phyloP scores from a whole-genome alignment of 2,113 vertebrate genomes.

The Alligator sinensis region DNA sequence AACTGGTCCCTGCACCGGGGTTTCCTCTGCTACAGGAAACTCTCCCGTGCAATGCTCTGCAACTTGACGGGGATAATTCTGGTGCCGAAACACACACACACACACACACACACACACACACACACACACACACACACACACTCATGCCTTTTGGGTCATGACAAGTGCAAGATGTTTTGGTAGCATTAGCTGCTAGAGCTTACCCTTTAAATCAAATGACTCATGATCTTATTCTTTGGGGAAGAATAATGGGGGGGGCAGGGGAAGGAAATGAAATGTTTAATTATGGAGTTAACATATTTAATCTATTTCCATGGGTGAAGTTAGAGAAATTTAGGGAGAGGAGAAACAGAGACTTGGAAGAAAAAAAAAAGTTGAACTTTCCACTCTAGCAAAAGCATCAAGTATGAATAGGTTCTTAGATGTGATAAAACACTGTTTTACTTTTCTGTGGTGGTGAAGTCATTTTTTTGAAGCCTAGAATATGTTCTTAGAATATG shows the following conservation, averaged over 20 bases:
- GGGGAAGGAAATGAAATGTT: background rate
- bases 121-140: too few relatives aligned
- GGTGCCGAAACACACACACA: too few relatives aligned
- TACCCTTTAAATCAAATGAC: background rate
- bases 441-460: too few relatives aligned
- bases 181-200: background rate
- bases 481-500: too few relatives aligned
- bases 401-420: background rate
- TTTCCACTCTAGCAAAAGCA: too few relatives aligned
- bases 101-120: too few relatives aligned
- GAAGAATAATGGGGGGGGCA: background rate
- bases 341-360: background rate
- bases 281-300: background rate
- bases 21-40: too few relatives aligned
- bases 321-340: background rate
- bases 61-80: too few relatives aligned
- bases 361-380: background rate
- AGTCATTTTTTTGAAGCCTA: too few relatives aligned
- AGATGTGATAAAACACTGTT: background rate
- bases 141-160: too few relatives aligned
- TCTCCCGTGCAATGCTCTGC: too few relatives aligned
- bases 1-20: too few relatives aligned
- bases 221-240: background rate
- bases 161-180: background rate
- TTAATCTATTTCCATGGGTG: background rate